A percentile compares a stretch with the other conserved stretches of the same genome.
These are phyloP conservation scores for Danio choprae DNA, from an alignment of 2,797 vertebrate genomes.

Conservation along the genomic window DNA sequence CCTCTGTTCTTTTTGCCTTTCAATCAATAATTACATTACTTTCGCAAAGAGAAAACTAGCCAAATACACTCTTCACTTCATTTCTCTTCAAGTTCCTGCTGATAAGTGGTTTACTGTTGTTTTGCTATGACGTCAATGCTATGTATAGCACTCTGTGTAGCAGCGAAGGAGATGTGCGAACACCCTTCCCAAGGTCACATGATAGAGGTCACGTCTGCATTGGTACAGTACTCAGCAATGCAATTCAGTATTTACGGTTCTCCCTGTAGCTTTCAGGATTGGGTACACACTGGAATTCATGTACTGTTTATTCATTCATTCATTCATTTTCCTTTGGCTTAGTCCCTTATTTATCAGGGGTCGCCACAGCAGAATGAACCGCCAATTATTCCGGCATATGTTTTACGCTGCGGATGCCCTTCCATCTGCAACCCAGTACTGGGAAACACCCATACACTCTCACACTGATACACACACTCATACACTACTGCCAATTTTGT, in stretches of 20 bases:
- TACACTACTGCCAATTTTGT: too few relatives aligned
- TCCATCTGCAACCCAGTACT: too few relatives aligned
- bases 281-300: too few relatives aligned
- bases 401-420: too few relatives aligned
- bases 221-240: background rate
- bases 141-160: slow-evolving; percentile 50
- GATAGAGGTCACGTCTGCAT: slow-evolving; percentile 44
- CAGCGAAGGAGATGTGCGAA: slow-evolving; percentile 31
- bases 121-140: slow-evolving; percentile 59
- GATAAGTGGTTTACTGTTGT: slow-evolving; percentile 55
- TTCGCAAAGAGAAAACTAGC: slow-evolving; percentile 45
- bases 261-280: background rate
- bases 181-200: slow-evolving; percentile 64
- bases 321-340: too few relatives aligned
- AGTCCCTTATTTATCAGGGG: too few relatives aligned
- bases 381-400: too few relatives aligned
- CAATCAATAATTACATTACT: slow-evolving; percentile 61
- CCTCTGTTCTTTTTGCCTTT: slow-evolving; percentile 51
- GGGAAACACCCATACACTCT: too few relatives aligned
- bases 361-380: too few relatives aligned
- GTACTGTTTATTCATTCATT: too few relatives aligned
- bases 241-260: background rate
- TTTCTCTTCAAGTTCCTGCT: slow-evolving; percentile 51
- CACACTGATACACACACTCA: too few relatives aligned
- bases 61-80: slow-evolving; percentile 16